Base-by-base conservation (phyloP, 1,140 invertebrate species). In the Antheraea mylitta region DNA sequence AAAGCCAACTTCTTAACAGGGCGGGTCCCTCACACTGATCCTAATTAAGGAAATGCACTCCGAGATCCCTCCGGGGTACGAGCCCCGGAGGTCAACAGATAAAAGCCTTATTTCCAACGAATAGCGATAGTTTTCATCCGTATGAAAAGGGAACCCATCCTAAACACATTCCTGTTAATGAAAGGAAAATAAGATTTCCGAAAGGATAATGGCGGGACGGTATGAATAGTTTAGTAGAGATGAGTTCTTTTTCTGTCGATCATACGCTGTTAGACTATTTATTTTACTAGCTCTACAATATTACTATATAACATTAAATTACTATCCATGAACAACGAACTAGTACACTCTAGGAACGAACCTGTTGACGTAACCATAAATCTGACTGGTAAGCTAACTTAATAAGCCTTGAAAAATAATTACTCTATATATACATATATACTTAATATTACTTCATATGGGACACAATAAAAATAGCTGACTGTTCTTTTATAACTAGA, bases 1-100 rank as follows among this genome's bases (percentile, higher is more conserved):
- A 64, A 13, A 18, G 30, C 59, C 30, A 71, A 71, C 67, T 68
- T 72, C 64, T 53, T n/a, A 13, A 53, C 38, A 18, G 60, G 30
- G 58, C 63, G 67, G 13, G 19, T 63, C 63, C 71, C 71, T 63
- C 58, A 16, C 37, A 13, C 18, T 16, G 59, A 36, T 45, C 68
- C 72, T 73, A 73, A 73, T 73, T 73, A 73, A 61, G 66, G 68
- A 19, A 61, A 73, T 73, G 72, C 72, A 73, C 72, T 73, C 72
- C 42, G 70, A 64, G 64, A 42, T 67, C 72, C 71, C 72, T 67
- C 48, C 48, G 16, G 62, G 58, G 64, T 59, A 53, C 5, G 45
- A 53, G 45, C 22, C 19, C 61, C 18, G 13, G 58, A 70, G 68
- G 65, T 65, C 68, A 59, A 67, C 58, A 59, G 59, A 22, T 58